Evolutionary conservation across 2,888 invertebrate species (phyloP), one percentile per base, ranked within the genome.

Genomic region (Tetramorium bicarinatum): DNA sequence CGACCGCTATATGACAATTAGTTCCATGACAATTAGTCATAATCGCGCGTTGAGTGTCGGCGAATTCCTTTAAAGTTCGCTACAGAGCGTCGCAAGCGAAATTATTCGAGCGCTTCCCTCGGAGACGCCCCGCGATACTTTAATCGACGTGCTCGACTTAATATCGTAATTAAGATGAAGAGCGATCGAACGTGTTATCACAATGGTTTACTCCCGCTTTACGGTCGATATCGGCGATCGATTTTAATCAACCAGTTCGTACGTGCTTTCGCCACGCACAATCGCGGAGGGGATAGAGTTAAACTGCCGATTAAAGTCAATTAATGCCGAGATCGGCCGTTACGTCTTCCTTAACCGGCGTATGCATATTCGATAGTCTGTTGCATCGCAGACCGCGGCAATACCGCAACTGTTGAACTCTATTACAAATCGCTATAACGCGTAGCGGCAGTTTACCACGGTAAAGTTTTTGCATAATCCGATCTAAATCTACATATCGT

Each of bases 41-140:
- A 87, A 89, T 80, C 85, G 84, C 69, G 86, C 87, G 87, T 67
- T 83, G 82, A 83, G 66, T 80, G 83, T 76, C 85, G 85, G 85
- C 79, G 69, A 64, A 52, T 83, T 79, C 82, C 61, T 38, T 81
- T 82, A 81, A 83, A 85, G 54, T 87, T 18, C 79, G 66, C 54
- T 69, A 82, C 66, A 82, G 76, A 86, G 77, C 83, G 80, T 89
- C 89, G 87, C 84, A 76, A 85, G 87, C 87, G 87, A 76, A 87
- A 87, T 61, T 76, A 83, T 74, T 85, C 76, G 74, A 76, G 71
- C 62, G 54, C 77, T 79, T 67, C 49, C 21, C 15, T 34, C 29
- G n/a, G 38, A 67, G 49, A 80, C 41, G 47, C 11, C 44, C 52
- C 49, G 15, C 34, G 41, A 71, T 71, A n/a, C 38, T 29, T 64